Conservation (phyloP, 2,113 vertebrate genomes). For the Eclectus roratus region DNA sequence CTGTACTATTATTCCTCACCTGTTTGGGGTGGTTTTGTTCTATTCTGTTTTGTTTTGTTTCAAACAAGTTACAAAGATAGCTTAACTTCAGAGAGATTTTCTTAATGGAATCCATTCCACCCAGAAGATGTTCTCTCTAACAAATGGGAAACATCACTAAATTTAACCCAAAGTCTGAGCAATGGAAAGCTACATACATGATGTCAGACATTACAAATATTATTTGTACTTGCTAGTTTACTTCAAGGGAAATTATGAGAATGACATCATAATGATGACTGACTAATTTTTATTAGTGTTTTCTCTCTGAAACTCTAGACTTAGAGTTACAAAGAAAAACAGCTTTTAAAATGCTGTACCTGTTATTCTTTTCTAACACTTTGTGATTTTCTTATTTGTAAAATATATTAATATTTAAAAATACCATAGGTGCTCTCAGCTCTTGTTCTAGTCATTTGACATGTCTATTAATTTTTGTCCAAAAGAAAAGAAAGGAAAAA, state of each 20-base stretch:
- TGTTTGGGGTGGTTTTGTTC: not conserved
- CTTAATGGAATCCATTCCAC: slow-evolving; percentile 69
- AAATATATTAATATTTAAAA: slow-evolving; percentile 37
- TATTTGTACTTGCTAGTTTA: slow-evolving; percentile 83
- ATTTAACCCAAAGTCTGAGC: slow-evolving; percentile 71
- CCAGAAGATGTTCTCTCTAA: slow-evolving; percentile 74
- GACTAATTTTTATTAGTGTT: slow-evolving; percentile 78
- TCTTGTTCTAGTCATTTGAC: not conserved
- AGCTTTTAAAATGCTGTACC: slow-evolving; percentile 55
- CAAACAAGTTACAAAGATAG: slow-evolving; percentile 48
- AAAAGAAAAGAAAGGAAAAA: not conserved
- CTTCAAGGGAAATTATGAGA: slow-evolving; percentile 79
- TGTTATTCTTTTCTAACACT: slow-evolving; percentile 56
- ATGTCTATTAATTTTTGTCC: not conserved
- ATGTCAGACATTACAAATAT: slow-evolving; percentile 85
- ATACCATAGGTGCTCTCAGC: not conserved
- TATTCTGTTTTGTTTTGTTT: slow-evolving; percentile 11
- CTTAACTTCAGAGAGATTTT: slow-evolving; percentile 69
- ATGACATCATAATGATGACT: slow-evolving; percentile 81
- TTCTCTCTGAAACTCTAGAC: slow-evolving; percentile 73
- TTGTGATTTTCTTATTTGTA: slow-evolving; percentile 53
- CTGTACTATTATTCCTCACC: not conserved
- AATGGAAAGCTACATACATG: slow-evolving; percentile 84
- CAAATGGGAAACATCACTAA: slow-evolving; percentile 79
- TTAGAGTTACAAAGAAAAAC: slow-evolving; percentile 69